Evolutionary conservation across 2,888 invertebrate species (phyloP).

Genomic region (Tenodera sinensis): DNA sequence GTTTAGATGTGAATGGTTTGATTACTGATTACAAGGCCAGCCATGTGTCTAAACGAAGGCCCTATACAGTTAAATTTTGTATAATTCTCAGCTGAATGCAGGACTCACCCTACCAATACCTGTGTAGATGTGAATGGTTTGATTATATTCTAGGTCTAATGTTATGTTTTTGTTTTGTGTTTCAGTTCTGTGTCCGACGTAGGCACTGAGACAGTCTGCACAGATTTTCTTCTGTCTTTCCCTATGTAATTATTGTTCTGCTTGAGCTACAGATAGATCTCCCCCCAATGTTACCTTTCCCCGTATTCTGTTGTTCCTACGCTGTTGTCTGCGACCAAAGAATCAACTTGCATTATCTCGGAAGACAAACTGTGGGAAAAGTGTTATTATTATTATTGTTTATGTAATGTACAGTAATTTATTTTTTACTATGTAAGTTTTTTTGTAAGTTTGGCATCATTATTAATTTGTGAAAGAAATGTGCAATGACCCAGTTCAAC

Average conservation of each 20-base stretch:
- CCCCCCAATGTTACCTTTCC: background rate
- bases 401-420: background rate
- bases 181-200: constrained; percentile 76
- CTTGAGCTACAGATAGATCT: background rate
- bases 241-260: background rate
- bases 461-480: background rate
- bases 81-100: no score
- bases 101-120: no score
- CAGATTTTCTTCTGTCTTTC: background rate
- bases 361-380: background rate
- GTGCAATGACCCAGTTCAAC: background rate
- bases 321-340: background rate
- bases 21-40: no score
- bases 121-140: no score
- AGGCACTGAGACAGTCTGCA: constrained; percentile 37
- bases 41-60: no score
- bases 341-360: background rate
- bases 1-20: no score
- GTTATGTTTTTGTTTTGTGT: constrained; percentile 36
- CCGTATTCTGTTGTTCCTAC: background rate
- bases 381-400: background rate
- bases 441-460: background rate
- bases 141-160: background rate
- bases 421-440: background rate
- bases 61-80: no score